Evolutionary conservation across 2,888 invertebrate genomes (phyloP).

Genomic region (Xestia xanthographa): DNA sequence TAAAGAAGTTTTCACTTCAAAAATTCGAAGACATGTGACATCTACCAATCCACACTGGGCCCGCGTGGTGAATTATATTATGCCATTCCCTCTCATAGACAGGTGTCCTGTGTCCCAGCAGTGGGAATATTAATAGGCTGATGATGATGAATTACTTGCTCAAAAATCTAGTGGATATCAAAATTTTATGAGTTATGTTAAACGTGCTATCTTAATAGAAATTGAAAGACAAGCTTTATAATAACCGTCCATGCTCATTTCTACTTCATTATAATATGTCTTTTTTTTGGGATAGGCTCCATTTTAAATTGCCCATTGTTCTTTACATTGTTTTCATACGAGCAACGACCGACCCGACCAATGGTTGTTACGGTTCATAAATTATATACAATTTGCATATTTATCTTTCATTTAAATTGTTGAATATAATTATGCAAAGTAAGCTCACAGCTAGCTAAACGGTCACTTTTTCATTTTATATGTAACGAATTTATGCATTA

Average conservation of each 20-base stretch:
- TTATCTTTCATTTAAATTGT: conserved; percentile 9
- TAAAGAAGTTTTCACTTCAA: too few species aligned
- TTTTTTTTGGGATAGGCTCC: conserved; percentile 1
- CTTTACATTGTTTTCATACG: conserved; percentile 1
- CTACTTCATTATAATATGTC: too few species aligned
- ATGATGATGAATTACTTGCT: too few species aligned
- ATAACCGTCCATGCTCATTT: neutral
- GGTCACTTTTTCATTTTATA: neutral
- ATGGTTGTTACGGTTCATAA: conserved; percentile 20
- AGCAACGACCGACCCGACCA: conserved; percentile 13
- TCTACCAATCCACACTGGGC: too few species aligned
- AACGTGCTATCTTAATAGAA: neutral
- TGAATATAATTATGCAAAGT: conserved; percentile 26
- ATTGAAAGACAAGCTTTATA: neutral
- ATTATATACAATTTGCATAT: conserved; percentile 29
- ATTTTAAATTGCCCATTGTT: conserved; percentile 33
- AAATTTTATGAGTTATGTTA: neutral
- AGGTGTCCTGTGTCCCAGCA: too few species aligned
- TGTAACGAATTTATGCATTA: too few species aligned
- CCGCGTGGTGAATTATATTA: too few species aligned
- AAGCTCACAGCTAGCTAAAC: neutral
- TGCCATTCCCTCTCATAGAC: too few species aligned
- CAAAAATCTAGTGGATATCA: neutral
- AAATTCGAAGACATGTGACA: too few species aligned
- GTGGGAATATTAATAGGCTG: too few species aligned